These are phyloP conservation scores for Lichenostomus cassidix DNA, from an alignment of 2,113 vertebrate species.

Conservation along the genomic window DNA sequence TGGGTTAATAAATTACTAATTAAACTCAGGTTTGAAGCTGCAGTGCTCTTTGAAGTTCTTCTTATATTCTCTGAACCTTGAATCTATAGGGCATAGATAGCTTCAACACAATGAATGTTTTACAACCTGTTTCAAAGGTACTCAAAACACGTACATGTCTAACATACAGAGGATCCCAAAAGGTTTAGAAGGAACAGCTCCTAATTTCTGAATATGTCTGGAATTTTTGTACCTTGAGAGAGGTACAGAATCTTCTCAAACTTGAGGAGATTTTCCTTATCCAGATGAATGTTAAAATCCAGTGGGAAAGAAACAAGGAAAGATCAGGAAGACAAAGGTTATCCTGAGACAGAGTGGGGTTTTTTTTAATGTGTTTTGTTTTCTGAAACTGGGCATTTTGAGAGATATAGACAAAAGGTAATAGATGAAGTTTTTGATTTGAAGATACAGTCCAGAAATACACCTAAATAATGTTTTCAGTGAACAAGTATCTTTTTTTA, in stretches of 20 bases:
- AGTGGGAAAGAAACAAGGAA: not conserved
- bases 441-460: not conserved
- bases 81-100: not conserved
- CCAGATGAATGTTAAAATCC: not conserved
- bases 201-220: not conserved
- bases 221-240: not conserved
- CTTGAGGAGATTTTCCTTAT: not conserved
- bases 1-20: not conserved
- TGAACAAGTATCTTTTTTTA: not conserved
- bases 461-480: accelerated
- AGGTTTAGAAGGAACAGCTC: not conserved
- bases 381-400: not conserved
- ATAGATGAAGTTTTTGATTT: not conserved
- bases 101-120: not conserved
- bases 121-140: not conserved
- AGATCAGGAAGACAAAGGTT: not conserved
- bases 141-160: not conserved
- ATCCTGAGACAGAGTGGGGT: accelerated
- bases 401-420: not conserved
- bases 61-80: not conserved
- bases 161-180: not conserved
- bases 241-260: not conserved
- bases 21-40: not conserved
- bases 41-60: not conserved
- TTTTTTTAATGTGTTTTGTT: not conserved